phyloP scores from a whole-genome alignment of 1,140 invertebrate species.

The Pseudomyrmex pallidus region DNA sequence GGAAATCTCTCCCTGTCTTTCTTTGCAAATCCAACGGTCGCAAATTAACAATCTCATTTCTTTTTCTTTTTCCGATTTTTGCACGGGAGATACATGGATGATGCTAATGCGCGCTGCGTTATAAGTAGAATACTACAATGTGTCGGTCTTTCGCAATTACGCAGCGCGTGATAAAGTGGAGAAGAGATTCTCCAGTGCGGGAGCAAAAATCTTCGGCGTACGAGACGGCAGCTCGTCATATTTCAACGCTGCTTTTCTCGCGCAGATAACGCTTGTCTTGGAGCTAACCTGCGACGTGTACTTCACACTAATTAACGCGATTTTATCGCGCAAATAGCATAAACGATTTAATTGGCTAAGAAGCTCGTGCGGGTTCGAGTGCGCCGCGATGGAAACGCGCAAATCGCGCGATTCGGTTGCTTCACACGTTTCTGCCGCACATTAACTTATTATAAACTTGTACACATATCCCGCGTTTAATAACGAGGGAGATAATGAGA shows the following conservation, averaged over 20 bases:
- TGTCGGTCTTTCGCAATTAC: not conserved
- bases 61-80: not conserved
- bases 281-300: not conserved
- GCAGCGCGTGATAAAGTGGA: not conserved
- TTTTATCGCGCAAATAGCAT: not conserved
- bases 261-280: not conserved
- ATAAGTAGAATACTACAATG: not conserved
- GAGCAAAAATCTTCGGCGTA: not conserved
- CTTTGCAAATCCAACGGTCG: too few relatives aligned
- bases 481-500: not conserved
- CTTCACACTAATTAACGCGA: not conserved
- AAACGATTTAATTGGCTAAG: conserved; percentile 11
- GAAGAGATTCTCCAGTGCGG: not conserved
- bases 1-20: too few relatives aligned
- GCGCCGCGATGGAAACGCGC: not conserved
- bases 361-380: not conserved
- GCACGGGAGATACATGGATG: not conserved
- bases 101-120: not conserved
- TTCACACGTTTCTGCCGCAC: not conserved
- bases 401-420: not conserved
- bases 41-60: not conserved
- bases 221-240: not conserved
- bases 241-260: not conserved
- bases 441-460: not conserved
- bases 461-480: not conserved